A percentile compares a stretch with the other conserved stretches of the same genome.
These are phyloP conservation scores for Tychaedon coryphoeus DNA, from an alignment of 2,113 vertebrate species.

Conservation along the genomic window DNA sequence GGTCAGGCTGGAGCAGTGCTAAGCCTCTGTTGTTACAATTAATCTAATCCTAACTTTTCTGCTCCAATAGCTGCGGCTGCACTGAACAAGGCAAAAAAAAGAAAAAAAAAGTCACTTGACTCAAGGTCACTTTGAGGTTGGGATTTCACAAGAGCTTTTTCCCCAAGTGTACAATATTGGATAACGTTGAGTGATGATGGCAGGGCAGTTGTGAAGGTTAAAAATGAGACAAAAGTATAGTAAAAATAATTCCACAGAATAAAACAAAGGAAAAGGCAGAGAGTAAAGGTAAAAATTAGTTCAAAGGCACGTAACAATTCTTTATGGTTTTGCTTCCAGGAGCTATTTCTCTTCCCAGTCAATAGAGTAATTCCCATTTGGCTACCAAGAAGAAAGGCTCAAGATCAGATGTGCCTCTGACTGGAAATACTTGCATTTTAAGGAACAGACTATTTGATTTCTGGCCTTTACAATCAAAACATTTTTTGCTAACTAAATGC, in stretches of 20 bases:
- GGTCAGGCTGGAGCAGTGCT: conserved; percentile 66
- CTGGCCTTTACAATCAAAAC: not conserved
- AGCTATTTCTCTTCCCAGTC: not conserved
- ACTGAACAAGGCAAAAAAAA: not conserved
- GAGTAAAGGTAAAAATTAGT: not conserved
- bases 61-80: not conserved
- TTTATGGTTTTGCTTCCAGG: not conserved
- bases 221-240: not conserved
- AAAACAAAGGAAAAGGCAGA: not conserved
- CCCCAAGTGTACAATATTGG: not conserved
- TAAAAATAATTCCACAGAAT: conserved; percentile 1
- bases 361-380: not conserved
- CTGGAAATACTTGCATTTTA: not conserved
- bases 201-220: conserved; percentile 10
- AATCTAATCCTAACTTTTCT: conserved; percentile 5
- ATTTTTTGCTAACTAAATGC: not conserved
- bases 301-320: not conserved
- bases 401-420: not conserved
- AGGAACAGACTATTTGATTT: not conserved
- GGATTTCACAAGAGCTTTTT: not conserved
- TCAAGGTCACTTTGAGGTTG: not conserved
- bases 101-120: not conserved
- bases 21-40: conserved; percentile 37
- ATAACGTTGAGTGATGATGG: not conserved
- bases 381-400: not conserved